A percentile compares a stretch with the other conserved stretches of the same genome.
phyloP scores from a whole-genome alignment of 2,888 invertebrate genomes.

The Lissocephala sabroskyi region DNA sequence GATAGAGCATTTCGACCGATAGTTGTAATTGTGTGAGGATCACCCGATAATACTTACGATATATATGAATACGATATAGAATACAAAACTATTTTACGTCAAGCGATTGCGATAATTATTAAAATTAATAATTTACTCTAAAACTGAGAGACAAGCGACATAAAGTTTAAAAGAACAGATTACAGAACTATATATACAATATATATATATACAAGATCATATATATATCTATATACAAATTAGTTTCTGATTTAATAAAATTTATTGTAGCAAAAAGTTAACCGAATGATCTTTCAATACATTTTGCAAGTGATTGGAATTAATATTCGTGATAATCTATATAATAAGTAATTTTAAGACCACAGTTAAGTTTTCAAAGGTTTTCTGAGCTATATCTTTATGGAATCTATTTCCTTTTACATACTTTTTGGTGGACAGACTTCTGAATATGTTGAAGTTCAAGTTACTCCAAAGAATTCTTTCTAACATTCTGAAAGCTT shows the following conservation, averaged over 20 bases:
- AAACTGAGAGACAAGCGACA: conserved; percentile 16
- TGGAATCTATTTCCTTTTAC: neutral
- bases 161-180: conserved; percentile 5
- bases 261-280: conserved; percentile 65
- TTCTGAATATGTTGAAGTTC: too few species aligned
- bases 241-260: conserved; percentile 66
- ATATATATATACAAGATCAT: conserved; percentile 33
- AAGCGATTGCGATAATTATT: conserved; percentile 23
- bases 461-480: too few species aligned
- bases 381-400: too few species aligned
- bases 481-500: too few species aligned
- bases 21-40: neutral
- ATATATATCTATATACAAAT: conserved; percentile 62
- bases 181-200: conserved; percentile 31
- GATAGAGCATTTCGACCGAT: neutral
- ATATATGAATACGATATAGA: conserved; percentile 27
- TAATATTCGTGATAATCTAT: too few species aligned
- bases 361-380: neutral
- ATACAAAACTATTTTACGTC: conserved; percentile 35
- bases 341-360: too few species aligned
- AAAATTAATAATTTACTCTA: conserved; percentile 6
- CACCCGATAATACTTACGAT: conserved; percentile 1
- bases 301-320: neutral
- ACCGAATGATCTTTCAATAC: conserved; percentile 7
- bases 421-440: too few species aligned